These are phyloP conservation scores for Drosophila eugracilis DNA, from an alignment of 1,140 invertebrate genomes.

Conservation along the genomic window DNA sequence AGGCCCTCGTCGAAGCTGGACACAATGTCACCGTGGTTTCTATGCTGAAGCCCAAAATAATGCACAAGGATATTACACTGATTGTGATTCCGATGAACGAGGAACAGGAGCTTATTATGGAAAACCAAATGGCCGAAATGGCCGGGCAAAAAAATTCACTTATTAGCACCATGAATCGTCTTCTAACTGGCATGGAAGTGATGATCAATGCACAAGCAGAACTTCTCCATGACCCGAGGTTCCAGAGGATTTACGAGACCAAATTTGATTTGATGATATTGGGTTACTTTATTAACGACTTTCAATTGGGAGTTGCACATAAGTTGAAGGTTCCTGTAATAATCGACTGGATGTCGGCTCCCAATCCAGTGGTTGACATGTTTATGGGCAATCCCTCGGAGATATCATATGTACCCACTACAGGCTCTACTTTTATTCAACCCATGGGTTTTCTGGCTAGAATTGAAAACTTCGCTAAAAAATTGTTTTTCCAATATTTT, in stretches of 20 bases:
- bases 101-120: conserved; percentile 41
- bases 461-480: conserved; percentile 2
- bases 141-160: conserved; percentile 47
- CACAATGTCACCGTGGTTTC: conserved; percentile 77
- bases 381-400: conserved; percentile 66
- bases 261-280: conserved; percentile 77
- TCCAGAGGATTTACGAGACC: conserved; percentile 65
- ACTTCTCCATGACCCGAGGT: conserved; percentile 48
- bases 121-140: conserved; percentile 50
- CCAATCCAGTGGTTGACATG: conserved; percentile 26
- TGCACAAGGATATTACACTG: conserved; percentile 57
- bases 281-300: conserved; percentile 73
- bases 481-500: conserved; percentile 5
- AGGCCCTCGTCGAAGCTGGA: conserved; percentile 62
- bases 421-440: conserved; percentile 4
- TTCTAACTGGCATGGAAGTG: conserved; percentile 45
- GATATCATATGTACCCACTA: conserved; percentile 57
- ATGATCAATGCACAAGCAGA: conserved; percentile 62
- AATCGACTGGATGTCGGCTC: conserved; percentile 53
- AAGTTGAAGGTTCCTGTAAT: conserved; percentile 68
- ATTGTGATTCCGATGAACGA: conserved; percentile 59
- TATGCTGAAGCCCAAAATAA: conserved; percentile 51
- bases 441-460: conserved; percentile 45
- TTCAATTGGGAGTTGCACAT: conserved; percentile 67
- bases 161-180: conserved; percentile 14